Percentiles rank a stretch among this genome's conserved stretches.
Conservation (phyloP, 2,888 invertebrate species). For the Synanthedon tipuliformis region DNA sequence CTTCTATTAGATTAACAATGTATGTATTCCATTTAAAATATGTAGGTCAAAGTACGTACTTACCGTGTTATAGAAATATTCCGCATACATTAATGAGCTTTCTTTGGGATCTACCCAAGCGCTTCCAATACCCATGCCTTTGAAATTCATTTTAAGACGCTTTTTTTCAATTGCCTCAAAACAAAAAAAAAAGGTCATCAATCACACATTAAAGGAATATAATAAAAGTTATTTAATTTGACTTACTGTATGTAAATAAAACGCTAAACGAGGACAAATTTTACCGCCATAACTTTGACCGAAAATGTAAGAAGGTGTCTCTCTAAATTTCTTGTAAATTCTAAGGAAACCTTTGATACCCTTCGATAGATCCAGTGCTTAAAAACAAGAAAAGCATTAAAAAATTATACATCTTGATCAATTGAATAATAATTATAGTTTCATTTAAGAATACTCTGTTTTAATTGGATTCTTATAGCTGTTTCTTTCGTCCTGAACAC, state of each 20-base stretch:
- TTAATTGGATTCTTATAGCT: no score
- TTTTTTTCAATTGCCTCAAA: slow-evolving; percentile 50
- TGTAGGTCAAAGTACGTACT: slow-evolving; percentile 2
- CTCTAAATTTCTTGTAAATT: slow-evolving; percentile 75
- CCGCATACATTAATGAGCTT: slow-evolving; percentile 38
- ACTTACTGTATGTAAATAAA: slow-evolving; percentile 46
- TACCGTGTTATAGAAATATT: slow-evolving; percentile 45
- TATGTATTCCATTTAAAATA: no score
- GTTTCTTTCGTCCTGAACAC: no score
- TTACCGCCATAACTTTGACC: slow-evolving; percentile 94
- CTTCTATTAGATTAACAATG: no score
- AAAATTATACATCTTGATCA: no score
- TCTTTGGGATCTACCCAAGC: slow-evolving; percentile 58
- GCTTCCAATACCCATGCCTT: slow-evolving; percentile 56
- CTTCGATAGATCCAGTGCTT: slow-evolving; percentile 79
- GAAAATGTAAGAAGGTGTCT: slow-evolving; percentile 83
- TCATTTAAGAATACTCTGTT: no score
- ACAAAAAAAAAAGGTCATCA: neutral
- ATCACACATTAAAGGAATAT: no score
- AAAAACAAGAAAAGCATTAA: slow-evolving; percentile 9
- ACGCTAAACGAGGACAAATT: slow-evolving; percentile 73
- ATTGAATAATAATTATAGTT: no score
- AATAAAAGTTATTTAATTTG: neutral
- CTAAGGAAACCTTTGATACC: slow-evolving; percentile 77
- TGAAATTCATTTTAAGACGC: slow-evolving; percentile 49